These are phyloP conservation scores for Aphodius granarius DNA, from an alignment of 2,888 invertebrate species.

Conservation along the genomic window DNA sequence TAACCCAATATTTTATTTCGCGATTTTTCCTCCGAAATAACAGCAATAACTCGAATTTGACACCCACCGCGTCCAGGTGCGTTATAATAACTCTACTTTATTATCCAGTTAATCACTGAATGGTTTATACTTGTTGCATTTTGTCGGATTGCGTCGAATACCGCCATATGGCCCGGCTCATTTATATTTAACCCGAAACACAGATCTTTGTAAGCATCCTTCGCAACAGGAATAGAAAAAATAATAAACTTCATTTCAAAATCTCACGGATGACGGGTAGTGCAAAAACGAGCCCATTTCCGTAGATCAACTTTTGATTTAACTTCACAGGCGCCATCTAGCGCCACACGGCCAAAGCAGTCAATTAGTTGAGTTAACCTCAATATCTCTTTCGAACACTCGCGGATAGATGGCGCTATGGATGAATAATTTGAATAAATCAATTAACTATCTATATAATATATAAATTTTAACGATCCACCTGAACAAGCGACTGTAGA, in stretches of 20 bases:
- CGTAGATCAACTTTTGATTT: background rate
- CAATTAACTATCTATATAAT: too few relatives aligned
- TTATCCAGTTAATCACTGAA: background rate
- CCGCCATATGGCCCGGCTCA: background rate
- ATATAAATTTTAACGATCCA: too few relatives aligned
- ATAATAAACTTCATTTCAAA: background rate
- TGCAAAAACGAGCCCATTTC: background rate
- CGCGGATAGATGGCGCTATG: background rate
- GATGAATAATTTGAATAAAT: too few relatives aligned
- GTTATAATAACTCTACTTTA: background rate
- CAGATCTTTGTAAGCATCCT: background rate
- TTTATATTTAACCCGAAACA: background rate
- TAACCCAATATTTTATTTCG: background rate
- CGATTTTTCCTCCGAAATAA: background rate
- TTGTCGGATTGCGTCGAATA: background rate
- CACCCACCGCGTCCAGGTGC: background rate
- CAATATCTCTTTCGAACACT: background rate
- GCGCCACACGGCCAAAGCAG: background rate
- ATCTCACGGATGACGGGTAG: background rate
- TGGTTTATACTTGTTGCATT: background rate
- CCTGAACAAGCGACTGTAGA: too few relatives aligned
- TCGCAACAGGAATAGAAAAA: background rate
- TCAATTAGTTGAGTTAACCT: background rate
- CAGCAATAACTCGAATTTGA: background rate
- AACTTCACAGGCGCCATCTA: background rate